Conservation (phyloP, 2,797 vertebrate genomes). For the Tauraco hartlaubi region DNA sequence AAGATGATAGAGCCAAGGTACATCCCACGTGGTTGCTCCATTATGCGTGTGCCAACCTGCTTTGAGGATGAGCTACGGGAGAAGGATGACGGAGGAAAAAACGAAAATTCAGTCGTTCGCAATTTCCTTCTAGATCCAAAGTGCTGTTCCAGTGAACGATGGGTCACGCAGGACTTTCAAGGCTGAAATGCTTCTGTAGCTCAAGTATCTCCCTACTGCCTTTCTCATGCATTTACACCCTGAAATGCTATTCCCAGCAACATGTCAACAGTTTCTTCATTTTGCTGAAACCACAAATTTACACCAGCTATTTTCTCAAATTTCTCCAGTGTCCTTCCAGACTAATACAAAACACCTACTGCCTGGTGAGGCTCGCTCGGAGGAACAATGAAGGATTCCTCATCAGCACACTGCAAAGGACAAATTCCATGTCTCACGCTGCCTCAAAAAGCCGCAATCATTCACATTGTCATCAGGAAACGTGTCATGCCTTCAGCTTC, state of each 20-base stretch:
- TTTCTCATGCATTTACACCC: neutral
- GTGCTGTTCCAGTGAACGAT: accelerated
- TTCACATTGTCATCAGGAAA: neutral
- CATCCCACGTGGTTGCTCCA: neutral
- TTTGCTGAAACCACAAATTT: neutral
- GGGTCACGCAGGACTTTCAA: neutral
- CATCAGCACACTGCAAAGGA: neutral
- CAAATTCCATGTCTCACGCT: neutral
- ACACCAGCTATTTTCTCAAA: neutral
- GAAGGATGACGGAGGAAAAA: accelerated
- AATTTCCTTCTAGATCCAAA: neutral
- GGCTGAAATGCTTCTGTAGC: neutral
- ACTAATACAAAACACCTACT: neutral
- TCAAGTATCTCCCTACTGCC: neutral
- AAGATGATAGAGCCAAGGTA: neutral
- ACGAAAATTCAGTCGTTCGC: neutral
- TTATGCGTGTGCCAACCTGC: accelerated
- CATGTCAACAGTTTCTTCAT: neutral
- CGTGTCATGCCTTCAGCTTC: neutral
- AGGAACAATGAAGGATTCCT: neutral
- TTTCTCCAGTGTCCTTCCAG: neutral
- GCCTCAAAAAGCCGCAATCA: neutral
- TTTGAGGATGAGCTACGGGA: neutral
- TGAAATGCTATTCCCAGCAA: neutral
- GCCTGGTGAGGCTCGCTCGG: neutral